Base-by-base conservation (phyloP, 1,140 invertebrate species). In the Drosophila busckii region DNA sequence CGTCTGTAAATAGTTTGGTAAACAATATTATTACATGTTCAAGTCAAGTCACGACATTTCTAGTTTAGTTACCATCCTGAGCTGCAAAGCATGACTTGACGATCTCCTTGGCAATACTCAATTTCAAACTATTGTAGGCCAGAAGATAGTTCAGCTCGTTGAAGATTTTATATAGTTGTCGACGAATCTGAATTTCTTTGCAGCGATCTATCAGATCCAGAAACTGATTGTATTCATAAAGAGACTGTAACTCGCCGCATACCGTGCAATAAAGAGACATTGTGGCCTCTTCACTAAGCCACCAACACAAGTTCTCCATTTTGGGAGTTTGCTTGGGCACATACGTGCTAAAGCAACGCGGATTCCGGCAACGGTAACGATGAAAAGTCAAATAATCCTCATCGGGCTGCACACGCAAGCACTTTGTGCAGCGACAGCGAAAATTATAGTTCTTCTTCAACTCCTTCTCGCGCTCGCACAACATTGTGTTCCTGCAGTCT, bases 301-400 rank as follows among this genome's bases (percentile, higher is more conserved):
- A 85, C 84, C 84, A 86, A 16, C 26, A 34, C 0, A 70, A 44
- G 9, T 29, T 59, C 3, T 25, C 19, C 5, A 15, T 41, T 4
- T 46, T 15, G 8, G 25, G 3, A n/a, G 8, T 1, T 1, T 3
- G 13, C 4, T 19, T 3, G 1, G 70, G 56, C 3, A 44, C 25
- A 40, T 67, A 86, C n/a, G 26, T 44, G 25, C 63, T 3, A 0
- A 20, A n/a, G 15, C 84, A 85, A 2, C 46, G 44, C 4, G 5
- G 1, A 1, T 60, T 32, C 19, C 82, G 64, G 20, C 84, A 86
- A 19, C 67, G 64, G 48, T 84, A 84, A 3, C 44, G 64, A 70
- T 86, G 49, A 8, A 62, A 83, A 31, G 82, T 83, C 9, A 0
- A 8, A 3, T 70, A 86, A 16, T 71, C 67, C 25, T 46, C 2